Base-by-base conservation (phyloP, 2,888 invertebrate species). In the Hirtodrosophila confusa region DNA sequence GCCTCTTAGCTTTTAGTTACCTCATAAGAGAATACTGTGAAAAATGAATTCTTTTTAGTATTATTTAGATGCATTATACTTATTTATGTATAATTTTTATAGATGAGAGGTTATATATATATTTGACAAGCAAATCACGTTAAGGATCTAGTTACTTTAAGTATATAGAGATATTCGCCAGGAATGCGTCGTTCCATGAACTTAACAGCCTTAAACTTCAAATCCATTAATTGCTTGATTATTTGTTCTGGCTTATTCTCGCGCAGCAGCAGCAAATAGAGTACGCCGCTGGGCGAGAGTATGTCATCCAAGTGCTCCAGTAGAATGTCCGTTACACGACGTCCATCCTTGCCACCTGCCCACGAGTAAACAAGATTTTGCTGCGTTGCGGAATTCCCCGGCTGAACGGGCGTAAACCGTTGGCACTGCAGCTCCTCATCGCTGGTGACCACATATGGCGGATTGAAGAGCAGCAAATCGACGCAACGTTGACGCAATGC, bases 391-490 rank as follows among this genome's bases (percentile, higher is more conserved):
- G 47, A 10, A 8, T 17, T 23, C n/a, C 27, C 45, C n/a, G 11
- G n/a, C 10, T 6, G 45, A 4, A 40, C 23, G 9, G 29, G n/a
- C 12, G 24, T 35, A 8, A 68, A 40, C 8, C 1, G 29, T 24
- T 69, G 74, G 8, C 65, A 54, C 0, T 83, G 91, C 60, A 96
- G 93, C 92, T 98, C 98, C 11, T 93, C 92, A 43, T 94, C 92
- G 7, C 95, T 94, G 0, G 98, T 98, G 0, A 97, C 96, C 39
- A 99, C 99, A 93, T 99, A 99, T 0, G 99, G 99, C 1, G 99
- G 99, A 93, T 99, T 99, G 89, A 99, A 99, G 53, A 99, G 89
- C 56, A 99, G 93, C 23, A 99, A 84, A 93, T 99, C 99, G 80
- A 98, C 95, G 17, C 92, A 86, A 47, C 93, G 91, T 57, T 92